Evolutionary conservation across 2,797 vertebrate species (phyloP), one percentile per base, ranked within the genome.

Genomic region (Dryobates pubescens): DNA sequence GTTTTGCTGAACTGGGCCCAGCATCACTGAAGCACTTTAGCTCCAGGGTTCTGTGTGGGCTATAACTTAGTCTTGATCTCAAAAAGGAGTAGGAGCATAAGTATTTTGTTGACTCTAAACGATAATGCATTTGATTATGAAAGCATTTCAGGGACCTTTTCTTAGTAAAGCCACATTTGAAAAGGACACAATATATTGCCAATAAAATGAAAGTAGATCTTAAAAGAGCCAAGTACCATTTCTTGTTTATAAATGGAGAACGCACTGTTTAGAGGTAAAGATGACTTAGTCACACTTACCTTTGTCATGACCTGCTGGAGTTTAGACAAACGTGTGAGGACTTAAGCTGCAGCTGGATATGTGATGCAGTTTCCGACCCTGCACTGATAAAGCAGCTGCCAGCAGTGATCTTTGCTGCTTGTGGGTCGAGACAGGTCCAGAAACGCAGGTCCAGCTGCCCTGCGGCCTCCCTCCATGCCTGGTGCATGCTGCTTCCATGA

Each of bases 401-500:
- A 32, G 53, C 20, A 22, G 13, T 1, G 1, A 3, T 14, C 38
- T 43, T 27, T 27, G 45, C 32, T 30, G 16, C 27, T 51, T 57
- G 18, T 11, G 53, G 22, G 38, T 36, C 32, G 34, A 47, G 54
- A 29, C 2, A 17, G 30, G 16, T 23, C 20, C 53, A 13, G 24
- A 17, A 45, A 27, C 0, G 1, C 29, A 9, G 32, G 32, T 56
- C 10, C 47, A 26, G 47, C 34, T 59, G 10, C 32, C 13, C 38
- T 9, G 38, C 0, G 6, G 47, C 70, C 9, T 22, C 8, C 38
- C 16, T 6, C 7, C 27, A 16, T 9, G 27, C 51, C 43, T 4
- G 27, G 43, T 2, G 10, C 7, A 3, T 3, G 1, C 7, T 0
- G 8, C 30, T 62, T 16, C 49, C 30, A 49, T 10, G 41, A 23